Conservation (phyloP, 2,113 vertebrate genomes). For the Cyphotilapia sp. region DNA sequence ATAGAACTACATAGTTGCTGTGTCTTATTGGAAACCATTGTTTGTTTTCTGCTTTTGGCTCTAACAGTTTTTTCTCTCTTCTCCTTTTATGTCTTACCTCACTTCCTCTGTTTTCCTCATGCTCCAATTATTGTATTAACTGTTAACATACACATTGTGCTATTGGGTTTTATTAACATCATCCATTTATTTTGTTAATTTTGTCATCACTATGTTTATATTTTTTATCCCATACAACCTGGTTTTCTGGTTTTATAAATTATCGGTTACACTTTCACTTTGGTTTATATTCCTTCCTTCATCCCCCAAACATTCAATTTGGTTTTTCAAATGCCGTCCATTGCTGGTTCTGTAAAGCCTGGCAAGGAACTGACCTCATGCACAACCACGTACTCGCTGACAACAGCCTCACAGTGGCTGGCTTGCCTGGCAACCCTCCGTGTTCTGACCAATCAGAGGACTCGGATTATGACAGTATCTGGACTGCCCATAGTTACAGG, state of each 20-base stretch:
- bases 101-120: neutral
- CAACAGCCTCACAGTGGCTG: conserved; percentile 79
- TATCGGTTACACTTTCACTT: neutral
- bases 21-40: neutral
- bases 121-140: neutral
- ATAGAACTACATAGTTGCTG: neutral
- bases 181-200: neutral
- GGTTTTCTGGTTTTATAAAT: neutral
- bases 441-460: conserved; percentile 96
- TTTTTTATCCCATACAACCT: neutral
- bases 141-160: neutral
- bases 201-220: neutral
- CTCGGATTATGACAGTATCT: conserved; percentile 99
- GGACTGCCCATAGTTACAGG: conserved; percentile 96
- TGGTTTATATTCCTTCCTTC: neutral
- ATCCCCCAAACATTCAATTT: neutral
- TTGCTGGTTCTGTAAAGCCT: conserved; percentile 73
- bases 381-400: conserved; percentile 99
- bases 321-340: neutral
- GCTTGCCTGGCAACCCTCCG: conserved; percentile 83
- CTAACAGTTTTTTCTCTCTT: conserved; percentile 88
- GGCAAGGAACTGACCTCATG: conserved; percentile 99
- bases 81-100: conserved; percentile 11
- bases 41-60: conserved; percentile 52
- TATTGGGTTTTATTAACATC: neutral